These are phyloP conservation scores for Phrynosoma blainvillii DNA, from an alignment of 2,113 vertebrate genomes.

Conservation along the genomic window DNA sequence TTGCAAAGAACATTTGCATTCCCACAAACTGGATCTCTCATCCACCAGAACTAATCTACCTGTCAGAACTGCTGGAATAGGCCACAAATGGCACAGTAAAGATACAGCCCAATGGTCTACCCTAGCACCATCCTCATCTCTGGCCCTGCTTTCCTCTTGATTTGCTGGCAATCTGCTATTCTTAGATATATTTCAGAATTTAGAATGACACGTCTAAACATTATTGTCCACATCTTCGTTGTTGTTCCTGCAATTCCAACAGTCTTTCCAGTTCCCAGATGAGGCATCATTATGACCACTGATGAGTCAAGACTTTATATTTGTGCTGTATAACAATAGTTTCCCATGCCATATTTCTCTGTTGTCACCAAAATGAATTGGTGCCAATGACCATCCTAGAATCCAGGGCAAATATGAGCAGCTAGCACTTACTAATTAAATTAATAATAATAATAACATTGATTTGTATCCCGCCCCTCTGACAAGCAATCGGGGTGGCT, in stretches of 20 bases:
- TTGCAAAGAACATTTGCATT: background rate
- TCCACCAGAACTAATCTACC: background rate
- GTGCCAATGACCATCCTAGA: too few relatives aligned
- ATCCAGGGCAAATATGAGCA: too few relatives aligned
- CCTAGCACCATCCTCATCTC: background rate
- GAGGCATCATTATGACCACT: background rate
- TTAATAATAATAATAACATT: too few relatives aligned
- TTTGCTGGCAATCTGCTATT: background rate
- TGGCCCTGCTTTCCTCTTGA: too few relatives aligned
- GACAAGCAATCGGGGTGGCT: too few relatives aligned
- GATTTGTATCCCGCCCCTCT: too few relatives aligned
- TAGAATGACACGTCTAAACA: background rate
- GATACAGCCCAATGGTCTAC: too few relatives aligned
- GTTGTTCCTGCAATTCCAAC: background rate
- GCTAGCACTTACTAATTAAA: too few relatives aligned
- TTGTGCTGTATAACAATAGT: too few relatives aligned
- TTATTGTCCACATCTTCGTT: background rate
- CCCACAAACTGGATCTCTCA: background rate
- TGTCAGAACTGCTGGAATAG: background rate
- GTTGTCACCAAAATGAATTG: too few relatives aligned
- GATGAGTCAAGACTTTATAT: background rate
- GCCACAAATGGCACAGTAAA: background rate
- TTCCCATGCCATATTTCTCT: too few relatives aligned
- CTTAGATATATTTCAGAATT: background rate
- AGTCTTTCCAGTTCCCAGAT: background rate